Conservation (phyloP, 2,113 vertebrate genomes). For the Bothrops jararaca region DNA sequence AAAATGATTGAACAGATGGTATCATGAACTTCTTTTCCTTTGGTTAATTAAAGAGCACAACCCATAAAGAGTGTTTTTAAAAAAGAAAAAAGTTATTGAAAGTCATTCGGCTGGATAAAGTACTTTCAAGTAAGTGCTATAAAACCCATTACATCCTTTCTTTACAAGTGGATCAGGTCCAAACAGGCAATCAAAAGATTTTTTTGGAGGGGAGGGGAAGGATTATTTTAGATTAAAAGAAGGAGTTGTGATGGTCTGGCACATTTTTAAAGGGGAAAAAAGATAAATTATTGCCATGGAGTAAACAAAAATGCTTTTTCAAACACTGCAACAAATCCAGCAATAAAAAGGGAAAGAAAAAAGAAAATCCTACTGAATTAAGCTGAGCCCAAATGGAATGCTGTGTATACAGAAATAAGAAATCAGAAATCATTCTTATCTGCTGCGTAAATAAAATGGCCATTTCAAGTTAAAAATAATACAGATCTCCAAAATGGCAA, state of each 20-base stretch:
- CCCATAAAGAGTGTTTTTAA: conserved; percentile 85
- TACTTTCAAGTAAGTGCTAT: conserved; percentile 91
- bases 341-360: conserved; percentile 44
- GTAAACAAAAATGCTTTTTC: conserved; percentile 70
- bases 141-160: conserved; percentile 90
- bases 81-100: conserved; percentile 87
- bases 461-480: conserved; percentile 60
- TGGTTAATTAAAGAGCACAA: conserved; percentile 92
- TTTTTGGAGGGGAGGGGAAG: conserved; percentile 71
- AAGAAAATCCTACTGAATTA: conserved; percentile 61
- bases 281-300: conserved; percentile 87
- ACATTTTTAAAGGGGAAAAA: conserved; percentile 82
- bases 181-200: conserved; percentile 99
- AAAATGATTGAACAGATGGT: conserved; percentile 82
- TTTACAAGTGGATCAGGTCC: conserved; percentile 91
- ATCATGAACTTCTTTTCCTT: conserved; percentile 80
- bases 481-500: conserved; percentile 9
- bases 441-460: conserved; percentile 61
- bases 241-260: conserved; percentile 84
- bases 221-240: conserved; percentile 97
- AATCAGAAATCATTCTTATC: conserved; percentile 62
- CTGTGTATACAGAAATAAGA: conserved; percentile 70
- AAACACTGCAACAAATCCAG: conserved; percentile 50
- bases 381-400: conserved; percentile 62
- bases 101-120: conserved; percentile 89